Conservation (phyloP, 2,797 vertebrate genomes). For the Psittacula derbiana region DNA sequence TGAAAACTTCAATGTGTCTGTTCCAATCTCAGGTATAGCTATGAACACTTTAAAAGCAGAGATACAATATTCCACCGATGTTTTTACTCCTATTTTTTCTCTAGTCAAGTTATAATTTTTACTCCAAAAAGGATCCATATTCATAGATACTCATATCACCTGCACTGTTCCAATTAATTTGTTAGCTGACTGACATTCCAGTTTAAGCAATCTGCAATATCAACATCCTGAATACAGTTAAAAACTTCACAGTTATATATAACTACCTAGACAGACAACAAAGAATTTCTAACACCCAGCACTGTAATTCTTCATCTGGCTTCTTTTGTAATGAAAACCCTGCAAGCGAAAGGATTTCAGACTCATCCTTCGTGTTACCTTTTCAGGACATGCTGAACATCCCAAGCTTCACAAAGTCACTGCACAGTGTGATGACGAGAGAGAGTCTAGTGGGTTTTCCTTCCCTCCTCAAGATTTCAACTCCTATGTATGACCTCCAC, state of each 20-base stretch:
- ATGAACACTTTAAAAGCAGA: background rate
- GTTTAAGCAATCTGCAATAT: constrained; percentile 6
- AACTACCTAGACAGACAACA: constrained; percentile 15
- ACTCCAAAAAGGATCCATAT: background rate
- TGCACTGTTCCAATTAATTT: background rate
- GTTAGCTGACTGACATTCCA: constrained; percentile 8
- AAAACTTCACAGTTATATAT: background rate
- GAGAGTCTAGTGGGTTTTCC: background rate
- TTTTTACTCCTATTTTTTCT: background rate
- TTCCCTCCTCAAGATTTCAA: constrained; percentile 10
- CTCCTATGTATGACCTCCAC: constrained; percentile 27
- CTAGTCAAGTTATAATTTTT: background rate
- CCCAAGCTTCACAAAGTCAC: background rate
- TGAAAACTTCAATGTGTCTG: background rate
- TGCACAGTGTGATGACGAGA: background rate
- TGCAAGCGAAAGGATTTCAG: constrained; percentile 6
- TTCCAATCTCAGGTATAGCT: background rate
- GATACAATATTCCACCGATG: background rate
- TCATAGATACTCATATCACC: background rate
- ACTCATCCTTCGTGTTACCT: background rate
- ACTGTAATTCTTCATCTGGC: background rate
- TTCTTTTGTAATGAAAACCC: background rate
- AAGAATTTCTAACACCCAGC: background rate
- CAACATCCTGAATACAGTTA: background rate
- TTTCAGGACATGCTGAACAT: background rate